Base-by-base conservation (phyloP, 2,797 vertebrate species). In the Malacoctenus gilli region DNA sequence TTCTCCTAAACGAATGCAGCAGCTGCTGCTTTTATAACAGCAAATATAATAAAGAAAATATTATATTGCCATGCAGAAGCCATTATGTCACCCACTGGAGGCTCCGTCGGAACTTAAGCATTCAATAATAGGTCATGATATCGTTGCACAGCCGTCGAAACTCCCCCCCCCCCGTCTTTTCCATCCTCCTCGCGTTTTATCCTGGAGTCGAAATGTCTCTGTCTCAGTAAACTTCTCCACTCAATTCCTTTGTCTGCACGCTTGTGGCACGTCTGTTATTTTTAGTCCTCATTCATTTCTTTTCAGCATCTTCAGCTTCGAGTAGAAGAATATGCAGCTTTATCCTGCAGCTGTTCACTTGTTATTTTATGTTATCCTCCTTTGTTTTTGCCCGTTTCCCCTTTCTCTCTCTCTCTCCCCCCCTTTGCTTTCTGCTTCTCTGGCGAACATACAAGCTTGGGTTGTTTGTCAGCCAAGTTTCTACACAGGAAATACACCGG, bases 331-430 rank as follows among this genome's bases (percentile, higher is more conserved):
- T 67, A 52, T 39, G 61, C 25, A 23, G 54, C 58, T 69, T 50
- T 68, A 54, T 75, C 30, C 55, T 48, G 77, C 86, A 87, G 86
- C 77, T 86, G 86, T 59, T 70, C 65, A 16, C 38, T 74, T 59
- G 5, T 61, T 53, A 46, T 25, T 46, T 68, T 55, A 58, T 31
- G 23, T 9, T 58, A 66, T 83, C 63, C 52, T 10, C 55, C 8
- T 52, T 37, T 50, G n/a, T 28, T 55, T 55, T 28, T 53, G 28
- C 38, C 10, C 0, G 2, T 1, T n/a, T 41, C 13, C 5, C 11
- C 41, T 25, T 49, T 25, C 21, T 31, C 31, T 20, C 41, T 57
- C 11, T 37, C 11, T 28, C 16, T 37, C 44, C 9, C 42, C 30
- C 25, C 25, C 25, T 28, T 28, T 28, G 25, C 9, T 28, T 28